Base-by-base conservation (phyloP, 2,888 invertebrate species). In the Lottia scabra region DNA sequence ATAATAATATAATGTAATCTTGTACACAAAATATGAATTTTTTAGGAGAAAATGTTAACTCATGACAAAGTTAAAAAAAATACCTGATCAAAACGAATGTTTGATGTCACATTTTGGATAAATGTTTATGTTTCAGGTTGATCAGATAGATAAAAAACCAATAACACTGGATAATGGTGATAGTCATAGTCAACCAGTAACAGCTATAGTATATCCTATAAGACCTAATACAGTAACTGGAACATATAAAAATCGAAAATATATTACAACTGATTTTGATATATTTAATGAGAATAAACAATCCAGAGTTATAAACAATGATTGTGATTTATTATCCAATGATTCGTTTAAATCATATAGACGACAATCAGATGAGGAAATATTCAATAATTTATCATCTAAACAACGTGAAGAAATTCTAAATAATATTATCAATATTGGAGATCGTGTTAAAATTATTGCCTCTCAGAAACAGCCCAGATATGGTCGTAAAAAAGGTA, bases 401-500 rank as follows among this genome's bases (percentile, higher is more conserved):
- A 75, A 75, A n/a, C 80, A 84, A 67, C 81, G 80, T 67, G 85
- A 86, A 68, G 70, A 69, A 13, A 73, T 84, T 26, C 62, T 83
- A 63, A 67, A 73, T 26, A 72, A 82, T 2, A 79, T 81, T 72
- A 75, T 86, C 3, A 77, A 81, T 45, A 72, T 81, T 44, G 86
- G 86, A 1, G 84, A 85, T 72, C 65, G 86, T 27, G 83, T 85
- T n/a, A 68, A 82, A 44, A 75, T 84, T 63, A 82, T 74, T 46
- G 74, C 82, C 38, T 76, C 81, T 1, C 83, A 84, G 75, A 85
- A 85, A 77, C 82, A 83, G 26, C 84, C 84, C 8, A 78, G 77
- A 75, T 84, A 84, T 74, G 84, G 84, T 48, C 80, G 78, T 69
- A 83, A 81, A 75, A 83, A 80, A 78, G 81, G 85, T 85, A 76